These are phyloP conservation scores for Helicolenus hilgendorfi DNA, from an alignment of 2,797 vertebrate genomes.

Conservation along the genomic window DNA sequence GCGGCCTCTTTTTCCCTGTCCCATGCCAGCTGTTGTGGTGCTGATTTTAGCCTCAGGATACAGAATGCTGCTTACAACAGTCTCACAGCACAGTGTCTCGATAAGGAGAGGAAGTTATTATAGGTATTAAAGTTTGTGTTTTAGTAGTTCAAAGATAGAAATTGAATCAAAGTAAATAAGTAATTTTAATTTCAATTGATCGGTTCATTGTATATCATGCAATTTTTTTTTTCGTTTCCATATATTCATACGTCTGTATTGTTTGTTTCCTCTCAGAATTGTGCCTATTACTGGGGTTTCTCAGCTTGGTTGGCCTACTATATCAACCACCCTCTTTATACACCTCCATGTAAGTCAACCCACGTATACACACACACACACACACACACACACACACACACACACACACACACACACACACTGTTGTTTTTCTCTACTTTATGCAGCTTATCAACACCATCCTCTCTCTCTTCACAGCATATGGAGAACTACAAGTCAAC, in stretches of 20 bases:
- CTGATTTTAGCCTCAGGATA: neutral
- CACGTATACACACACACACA: neutral
- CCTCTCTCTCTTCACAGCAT: conserved; percentile 87
- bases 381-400: too few relatives aligned
- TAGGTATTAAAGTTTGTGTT: neutral
- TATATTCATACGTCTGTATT: neutral
- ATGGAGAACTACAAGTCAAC: conserved; percentile 92
- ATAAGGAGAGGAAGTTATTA: neutral
- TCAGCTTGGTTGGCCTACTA: conserved; percentile 95
- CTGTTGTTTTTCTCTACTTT: neutral
- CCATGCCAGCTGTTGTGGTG: conserved; percentile 9
- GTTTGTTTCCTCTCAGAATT: conserved; percentile 88
- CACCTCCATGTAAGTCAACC: conserved; percentile 90
- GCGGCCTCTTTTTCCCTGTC: conserved; percentile 9
- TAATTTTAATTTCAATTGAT: neutral
- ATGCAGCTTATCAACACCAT: neutral
- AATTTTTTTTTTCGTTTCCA: neutral
- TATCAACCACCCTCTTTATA: conserved; percentile 96
- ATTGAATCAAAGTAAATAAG: neutral
- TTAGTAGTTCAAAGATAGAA: neutral
- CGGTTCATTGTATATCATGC: neutral
- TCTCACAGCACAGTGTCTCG: neutral
- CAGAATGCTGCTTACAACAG: neutral
- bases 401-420: too few relatives aligned
- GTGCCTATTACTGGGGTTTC: conserved; percentile 95